Evolutionary conservation across 2,113 vertebrate genomes (phyloP).

Genomic region (Vulpes lagopus): DNA sequence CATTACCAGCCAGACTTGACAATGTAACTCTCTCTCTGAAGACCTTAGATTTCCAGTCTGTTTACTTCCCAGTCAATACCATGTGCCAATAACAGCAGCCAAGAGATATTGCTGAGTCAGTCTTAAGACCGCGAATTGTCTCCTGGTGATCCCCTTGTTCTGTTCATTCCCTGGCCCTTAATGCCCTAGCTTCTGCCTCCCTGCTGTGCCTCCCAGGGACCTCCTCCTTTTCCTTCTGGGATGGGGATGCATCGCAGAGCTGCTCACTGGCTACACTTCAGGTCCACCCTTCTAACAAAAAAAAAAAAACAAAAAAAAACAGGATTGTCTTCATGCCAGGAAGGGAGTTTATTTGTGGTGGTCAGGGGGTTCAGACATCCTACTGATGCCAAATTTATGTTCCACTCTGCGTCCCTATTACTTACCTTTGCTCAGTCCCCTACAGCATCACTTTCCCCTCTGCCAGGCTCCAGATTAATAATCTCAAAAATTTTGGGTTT

Average conservation of each 20-base stretch:
- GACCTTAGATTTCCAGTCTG: slow-evolving; percentile 56
- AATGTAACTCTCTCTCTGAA: slow-evolving; percentile 52
- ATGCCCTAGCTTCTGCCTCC: background rate
- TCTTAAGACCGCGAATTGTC: slow-evolving; percentile 20
- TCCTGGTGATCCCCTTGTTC: slow-evolving; percentile 63
- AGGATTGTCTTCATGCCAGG: background rate
- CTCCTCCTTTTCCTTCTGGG: background rate
- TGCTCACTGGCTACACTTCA: background rate
- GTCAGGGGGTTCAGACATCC: background rate
- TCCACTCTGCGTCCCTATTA: background rate
- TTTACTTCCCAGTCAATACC: slow-evolving; percentile 66
- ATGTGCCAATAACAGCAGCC: slow-evolving; percentile 49
- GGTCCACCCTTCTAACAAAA: background rate
- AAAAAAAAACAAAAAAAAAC: background rate
- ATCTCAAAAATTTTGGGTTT: background rate
- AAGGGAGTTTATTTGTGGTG: background rate
- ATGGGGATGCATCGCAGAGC: background rate
- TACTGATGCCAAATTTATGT: background rate
- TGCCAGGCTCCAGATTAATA: background rate
- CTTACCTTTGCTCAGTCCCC: background rate
- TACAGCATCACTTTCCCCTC: background rate
- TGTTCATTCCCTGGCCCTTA: background rate
- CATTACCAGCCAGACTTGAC: slow-evolving; percentile 11
- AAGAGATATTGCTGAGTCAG: slow-evolving; percentile 71
- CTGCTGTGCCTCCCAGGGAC: background rate